These are phyloP conservation scores for Limnephilus auricula DNA, from an alignment of 2,888 invertebrate genomes.

Conservation along the genomic window DNA sequence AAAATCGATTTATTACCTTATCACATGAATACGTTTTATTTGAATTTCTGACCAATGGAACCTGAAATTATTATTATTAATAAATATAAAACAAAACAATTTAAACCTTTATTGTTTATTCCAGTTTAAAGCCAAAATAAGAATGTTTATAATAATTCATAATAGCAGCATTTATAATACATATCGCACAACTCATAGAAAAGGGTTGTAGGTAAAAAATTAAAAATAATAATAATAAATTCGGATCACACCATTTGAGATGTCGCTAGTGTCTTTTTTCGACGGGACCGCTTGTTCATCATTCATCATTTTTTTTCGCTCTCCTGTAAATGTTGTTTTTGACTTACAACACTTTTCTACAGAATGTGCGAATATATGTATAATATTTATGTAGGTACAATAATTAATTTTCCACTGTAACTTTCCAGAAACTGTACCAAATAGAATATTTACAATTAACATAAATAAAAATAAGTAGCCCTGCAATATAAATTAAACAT, in stretches of 20 bases:
- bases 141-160: not conserved
- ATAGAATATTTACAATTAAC: not conserved
- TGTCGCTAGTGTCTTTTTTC: too few species aligned
- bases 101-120: not conserved
- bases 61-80: not conserved
- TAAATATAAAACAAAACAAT: not conserved
- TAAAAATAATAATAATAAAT: too few species aligned
- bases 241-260: too few species aligned
- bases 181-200: too few species aligned
- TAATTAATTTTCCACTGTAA: not conserved
- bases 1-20: too few species aligned
- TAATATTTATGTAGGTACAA: not conserved
- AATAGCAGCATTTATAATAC: not conserved
- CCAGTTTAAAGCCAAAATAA: not conserved
- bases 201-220: too few species aligned
- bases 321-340: too few species aligned
- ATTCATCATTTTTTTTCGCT: too few species aligned
- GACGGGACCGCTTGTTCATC: too few species aligned
- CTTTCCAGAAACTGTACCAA: not conserved
- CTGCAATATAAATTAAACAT: not conserved
- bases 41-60: not conserved
- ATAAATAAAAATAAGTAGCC: not conserved
- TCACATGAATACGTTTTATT: too few species aligned
- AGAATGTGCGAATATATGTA: too few species aligned
- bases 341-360: too few species aligned